Evolutionary conservation across 2,113 vertebrate genomes (phyloP).

Genomic region (Chaetodon trifascialis): DNA sequence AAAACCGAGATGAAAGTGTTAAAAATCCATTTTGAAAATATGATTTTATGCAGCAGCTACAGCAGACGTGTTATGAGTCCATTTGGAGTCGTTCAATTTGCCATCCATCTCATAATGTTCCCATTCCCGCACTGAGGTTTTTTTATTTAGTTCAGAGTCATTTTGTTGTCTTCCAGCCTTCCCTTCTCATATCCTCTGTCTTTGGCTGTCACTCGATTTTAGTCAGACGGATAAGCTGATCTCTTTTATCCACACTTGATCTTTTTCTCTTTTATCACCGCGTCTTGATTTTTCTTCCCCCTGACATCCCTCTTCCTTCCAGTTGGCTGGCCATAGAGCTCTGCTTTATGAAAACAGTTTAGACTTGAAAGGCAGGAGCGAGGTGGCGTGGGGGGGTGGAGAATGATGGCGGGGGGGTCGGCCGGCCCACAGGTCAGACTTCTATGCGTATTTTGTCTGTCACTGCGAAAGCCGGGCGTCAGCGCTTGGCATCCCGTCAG

Average conservation of each 20-base stretch:
- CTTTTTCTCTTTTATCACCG: conserved; percentile 77
- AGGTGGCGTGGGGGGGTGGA: background rate
- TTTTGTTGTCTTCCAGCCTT: conserved; percentile 68
- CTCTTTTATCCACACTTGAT: conserved; percentile 82
- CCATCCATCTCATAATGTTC: conserved; percentile 55
- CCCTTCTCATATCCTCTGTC: conserved; percentile 65
- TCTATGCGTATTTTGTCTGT: conserved; percentile 47
- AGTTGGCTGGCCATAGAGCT: conserved; percentile 57
- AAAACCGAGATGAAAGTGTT: conserved; percentile 39
- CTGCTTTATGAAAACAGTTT: conserved; percentile 72
- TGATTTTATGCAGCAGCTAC: conserved; percentile 34
- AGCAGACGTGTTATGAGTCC: conserved; percentile 66
- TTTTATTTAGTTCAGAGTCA: conserved; percentile 42
- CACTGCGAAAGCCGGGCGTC: conserved; percentile 39
- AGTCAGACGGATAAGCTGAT: conserved; percentile 75
- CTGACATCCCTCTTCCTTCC: conserved; percentile 64
- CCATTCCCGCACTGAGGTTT: conserved; percentile 26
- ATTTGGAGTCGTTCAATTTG: conserved; percentile 56
- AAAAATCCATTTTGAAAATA: conserved; percentile 45
- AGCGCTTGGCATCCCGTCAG: conserved; percentile 42
- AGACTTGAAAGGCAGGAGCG: conserved; percentile 69
- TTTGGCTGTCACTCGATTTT: conserved; percentile 71
- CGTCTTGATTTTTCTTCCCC: conserved; percentile 53
- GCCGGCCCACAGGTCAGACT: conserved; percentile 46
- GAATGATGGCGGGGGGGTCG: background rate